Conservation (phyloP, 2,797 vertebrate genomes). For the Dermochelys coriacea region DNA sequence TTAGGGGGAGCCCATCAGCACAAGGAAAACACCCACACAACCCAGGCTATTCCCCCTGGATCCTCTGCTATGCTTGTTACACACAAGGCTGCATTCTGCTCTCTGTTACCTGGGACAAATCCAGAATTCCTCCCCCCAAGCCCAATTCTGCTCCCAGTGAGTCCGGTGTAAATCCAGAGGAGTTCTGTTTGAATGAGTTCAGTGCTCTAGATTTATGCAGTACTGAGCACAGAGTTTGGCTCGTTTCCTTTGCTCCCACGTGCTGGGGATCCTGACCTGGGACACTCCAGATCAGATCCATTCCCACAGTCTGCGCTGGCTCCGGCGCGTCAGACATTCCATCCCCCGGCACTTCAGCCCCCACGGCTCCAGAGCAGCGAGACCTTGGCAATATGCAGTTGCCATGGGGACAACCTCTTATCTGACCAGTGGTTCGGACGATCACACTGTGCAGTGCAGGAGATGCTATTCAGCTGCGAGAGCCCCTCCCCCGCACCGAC, state of each 20-base stretch:
- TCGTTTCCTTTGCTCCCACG: not conserved
- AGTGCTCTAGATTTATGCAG: not conserved
- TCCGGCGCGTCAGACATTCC: not conserved
- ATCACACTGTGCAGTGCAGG: not conserved
- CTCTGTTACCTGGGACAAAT: not conserved
- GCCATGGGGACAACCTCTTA: constrained; percentile 20
- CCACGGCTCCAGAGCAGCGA: not conserved
- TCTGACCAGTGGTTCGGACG: not conserved
- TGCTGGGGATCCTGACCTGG: not conserved
- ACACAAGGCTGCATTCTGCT: not conserved
- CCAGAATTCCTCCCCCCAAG: not conserved
- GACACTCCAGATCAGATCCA: not conserved
- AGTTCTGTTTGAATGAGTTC: not conserved
- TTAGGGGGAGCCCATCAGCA: not conserved
- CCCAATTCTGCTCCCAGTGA: no score
- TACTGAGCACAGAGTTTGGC: no score
- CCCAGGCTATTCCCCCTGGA: not conserved
- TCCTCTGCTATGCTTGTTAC: not conserved
- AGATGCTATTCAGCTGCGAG: not conserved
- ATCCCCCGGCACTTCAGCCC: not conserved
- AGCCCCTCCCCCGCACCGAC: not conserved
- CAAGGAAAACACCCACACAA: not conserved
- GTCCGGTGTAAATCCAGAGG: not conserved
- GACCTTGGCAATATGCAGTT: not conserved
- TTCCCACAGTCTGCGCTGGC: not conserved